Base-by-base conservation (phyloP, 2,797 vertebrate genomes). In the Acipenser transmontanus region DNA sequence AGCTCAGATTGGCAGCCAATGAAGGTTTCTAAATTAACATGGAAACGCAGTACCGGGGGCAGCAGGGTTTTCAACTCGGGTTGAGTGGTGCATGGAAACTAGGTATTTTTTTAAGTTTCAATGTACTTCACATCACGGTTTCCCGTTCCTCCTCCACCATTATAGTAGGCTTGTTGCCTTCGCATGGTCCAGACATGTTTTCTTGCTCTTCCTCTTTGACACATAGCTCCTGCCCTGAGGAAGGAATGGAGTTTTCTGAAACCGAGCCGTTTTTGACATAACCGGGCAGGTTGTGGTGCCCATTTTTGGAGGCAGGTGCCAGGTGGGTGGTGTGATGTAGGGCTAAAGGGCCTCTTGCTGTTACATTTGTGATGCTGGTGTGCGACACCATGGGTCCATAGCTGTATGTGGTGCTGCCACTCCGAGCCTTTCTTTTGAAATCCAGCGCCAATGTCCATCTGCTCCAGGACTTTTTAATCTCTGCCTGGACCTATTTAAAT, bases 371-470 rank as follows among this genome's bases (percentile, higher is more conserved):
- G 74, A 98, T 93, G 20, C 96, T 99, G 66, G 96, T 98, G 88
- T 99, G 96, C 8, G 97, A 99, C 52, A 98, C 97, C 96, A 98
- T 99, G 0, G 97, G 97, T 60, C 96, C 97, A 0, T 98, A 99
- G 72, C 96, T 98, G 82, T 98, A 98, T 0, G 95, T 98, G 73
- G 94, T 98, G 74, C 96, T 99, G 69, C 96, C 97, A 0, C 96
- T 98, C 48, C 97, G 91, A 0, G 97, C 96, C 84, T 99, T 99
- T 66, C 95, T 86, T 77, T 98, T 98, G 67, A 99, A 98, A 83
- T 99, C 97, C 80, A 99, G 86, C 0, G 95, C 96, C 76, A 99
- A 84, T 0, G 94, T 98, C 86, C 97, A 93, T 71, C 97, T 87
- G 83, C 91, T 97, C 97, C 97, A 99, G 0, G 97, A 93, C 76